Evolutionary conservation across 2,888 invertebrate species (phyloP).

Genomic region (Eueremaeus valkanovi): DNA sequence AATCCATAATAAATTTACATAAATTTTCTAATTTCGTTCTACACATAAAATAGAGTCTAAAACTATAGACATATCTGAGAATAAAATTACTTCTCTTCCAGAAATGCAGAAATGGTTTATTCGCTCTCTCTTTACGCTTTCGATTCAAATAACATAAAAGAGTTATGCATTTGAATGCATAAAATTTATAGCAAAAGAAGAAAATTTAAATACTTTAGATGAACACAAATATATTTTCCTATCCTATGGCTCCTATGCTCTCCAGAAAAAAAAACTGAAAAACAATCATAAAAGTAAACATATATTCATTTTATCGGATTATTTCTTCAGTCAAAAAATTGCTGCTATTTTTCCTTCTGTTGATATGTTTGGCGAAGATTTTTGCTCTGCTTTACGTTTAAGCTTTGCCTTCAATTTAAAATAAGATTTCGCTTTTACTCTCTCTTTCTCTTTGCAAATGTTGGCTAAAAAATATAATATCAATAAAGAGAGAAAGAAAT

Average conservation of each 20-base stretch:
- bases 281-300: background rate
- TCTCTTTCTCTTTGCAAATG: background rate
- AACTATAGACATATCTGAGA: background rate
- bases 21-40: background rate
- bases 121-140: too few relatives aligned
- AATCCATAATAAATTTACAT: conserved; percentile 4
- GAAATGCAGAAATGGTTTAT: background rate
- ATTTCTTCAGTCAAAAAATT: background rate
- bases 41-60: background rate
- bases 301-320: background rate
- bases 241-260: too few relatives aligned
- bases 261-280: too few relatives aligned
- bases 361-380: too few relatives aligned
- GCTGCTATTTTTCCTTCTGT: background rate
- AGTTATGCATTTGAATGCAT: too few relatives aligned
- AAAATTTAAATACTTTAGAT: background rate
- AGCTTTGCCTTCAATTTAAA: background rate
- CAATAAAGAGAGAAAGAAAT: background rate
- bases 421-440: too few relatives aligned
- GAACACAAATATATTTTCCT: too few relatives aligned
- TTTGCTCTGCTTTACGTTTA: background rate
- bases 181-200: background rate
- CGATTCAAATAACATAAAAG: too few relatives aligned
- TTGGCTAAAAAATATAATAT: background rate
- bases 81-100: background rate